Base-by-base conservation (phyloP, 2,113 vertebrate species). In the Phrynosoma blainvillii region DNA sequence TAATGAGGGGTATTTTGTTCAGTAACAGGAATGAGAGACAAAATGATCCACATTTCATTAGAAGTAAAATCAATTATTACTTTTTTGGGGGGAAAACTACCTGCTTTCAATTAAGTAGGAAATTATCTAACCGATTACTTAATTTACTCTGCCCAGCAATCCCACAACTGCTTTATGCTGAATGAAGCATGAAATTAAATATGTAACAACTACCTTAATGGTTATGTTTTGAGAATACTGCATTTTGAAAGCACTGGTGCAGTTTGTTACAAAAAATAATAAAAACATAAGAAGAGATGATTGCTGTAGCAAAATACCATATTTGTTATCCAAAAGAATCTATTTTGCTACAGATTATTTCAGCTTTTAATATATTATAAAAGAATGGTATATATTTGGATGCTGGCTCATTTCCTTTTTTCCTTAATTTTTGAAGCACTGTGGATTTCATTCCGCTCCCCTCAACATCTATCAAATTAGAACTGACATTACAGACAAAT, bases 151-250 rank as follows among this genome's bases (percentile, higher is more conserved):
- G 96, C 95, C 96, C 95, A 92, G 87, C 94, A 93, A 95, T 94
- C 94, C 94, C 94, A 94, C 95, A 96, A 96, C 96, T 96, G 94
- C 95, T 97, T 96, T 97, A 96, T 96, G 96, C 96, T 96, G 96
- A 97, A 93, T 97, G 96, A 94, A 97, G 97, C 97, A 97, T 97
- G 96, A 97, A 97, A 97, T 97, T 97, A 97, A 97, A 96, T 97
- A 97, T 96, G 96, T 96, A 97, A 96, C 95, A 95, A 96, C 94
- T 93, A 95, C 93, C 94, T 92, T 96, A 96, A 97, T 95, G 95
- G 95, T 91, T 93, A 84, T 94, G 95, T 95, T 96, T 94, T 94
- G 73, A 89, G 90, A 95, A 94, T 92, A 87, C 89, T 83, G 92
- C 81, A 77, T 93, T 95, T 94, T 92, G 92, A 92, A 95, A 92